These are phyloP conservation scores for Sebastes matsubarae DNA, from an alignment of 2,797 vertebrate species.

Conservation along the genomic window DNA sequence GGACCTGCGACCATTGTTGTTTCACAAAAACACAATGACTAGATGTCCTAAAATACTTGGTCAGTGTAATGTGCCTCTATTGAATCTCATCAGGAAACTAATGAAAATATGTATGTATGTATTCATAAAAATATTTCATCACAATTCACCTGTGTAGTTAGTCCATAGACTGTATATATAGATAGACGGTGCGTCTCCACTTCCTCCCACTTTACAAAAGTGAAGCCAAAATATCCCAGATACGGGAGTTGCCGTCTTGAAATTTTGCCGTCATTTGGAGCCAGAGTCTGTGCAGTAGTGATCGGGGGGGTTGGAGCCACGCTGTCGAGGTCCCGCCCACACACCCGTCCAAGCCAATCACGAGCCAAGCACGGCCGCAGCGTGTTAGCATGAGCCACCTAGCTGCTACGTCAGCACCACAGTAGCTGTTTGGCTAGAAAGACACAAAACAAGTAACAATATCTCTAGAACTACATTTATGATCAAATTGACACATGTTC, in stretches of 20 bases:
- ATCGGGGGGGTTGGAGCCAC: no score
- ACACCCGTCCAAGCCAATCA: neutral
- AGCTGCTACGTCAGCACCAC: neutral
- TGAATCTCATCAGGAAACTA: neutral
- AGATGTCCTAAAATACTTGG: neutral
- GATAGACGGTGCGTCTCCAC: no score
- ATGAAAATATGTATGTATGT: neutral
- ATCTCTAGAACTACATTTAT: no score
- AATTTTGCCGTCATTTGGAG: neutral
- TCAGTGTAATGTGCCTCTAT: neutral
- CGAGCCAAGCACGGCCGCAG: neutral
- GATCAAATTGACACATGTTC: no score
- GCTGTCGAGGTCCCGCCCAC: no score
- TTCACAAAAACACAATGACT: neutral
- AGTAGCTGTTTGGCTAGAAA: neutral
- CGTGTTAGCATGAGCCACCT: neutral
- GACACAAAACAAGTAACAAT: no score
- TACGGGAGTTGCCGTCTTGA: neutral
- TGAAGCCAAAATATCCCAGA: neutral
- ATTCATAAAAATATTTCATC: neutral
- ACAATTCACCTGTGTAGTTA: neutral
- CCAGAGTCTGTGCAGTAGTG: no score
- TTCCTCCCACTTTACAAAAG: neutral
- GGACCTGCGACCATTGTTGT: neutral
- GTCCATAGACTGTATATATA: neutral